phyloP scores from a whole-genome alignment of 1,140 invertebrate species.

The Drosophila carrolli region DNA sequence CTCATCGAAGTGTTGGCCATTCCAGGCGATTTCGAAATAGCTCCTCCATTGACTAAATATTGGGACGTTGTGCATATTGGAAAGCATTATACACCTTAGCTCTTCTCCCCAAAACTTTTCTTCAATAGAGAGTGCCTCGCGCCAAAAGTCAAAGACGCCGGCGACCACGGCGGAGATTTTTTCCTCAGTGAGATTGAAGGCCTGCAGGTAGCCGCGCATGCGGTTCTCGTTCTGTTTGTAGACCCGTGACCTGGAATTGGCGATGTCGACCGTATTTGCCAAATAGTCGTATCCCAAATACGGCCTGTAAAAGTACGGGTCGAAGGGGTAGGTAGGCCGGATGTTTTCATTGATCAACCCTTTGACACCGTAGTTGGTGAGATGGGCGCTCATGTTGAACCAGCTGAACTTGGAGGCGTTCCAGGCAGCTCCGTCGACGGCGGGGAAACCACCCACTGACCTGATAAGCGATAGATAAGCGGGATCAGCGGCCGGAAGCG shows the following conservation, averaged over 20 bases:
- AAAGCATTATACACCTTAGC: constrained; percentile 20
- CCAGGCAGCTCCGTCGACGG: constrained; percentile 66
- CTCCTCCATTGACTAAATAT: constrained; percentile 45
- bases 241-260: constrained; percentile 49
- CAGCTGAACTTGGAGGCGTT: constrained; percentile 63
- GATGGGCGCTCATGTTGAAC: constrained; percentile 79
- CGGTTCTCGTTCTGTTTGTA: constrained; percentile 62
- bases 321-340: constrained; percentile 58
- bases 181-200: constrained; percentile 52
- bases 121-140: constrained; percentile 42
- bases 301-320: constrained; percentile 68
- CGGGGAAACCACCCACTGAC: constrained; percentile 75
- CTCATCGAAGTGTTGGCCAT: constrained; percentile 21
- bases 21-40: constrained; percentile 75
- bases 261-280: constrained; percentile 65
- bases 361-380: constrained; percentile 61
- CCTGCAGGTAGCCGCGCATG: constrained; percentile 58
- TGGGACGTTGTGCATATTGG: neutral
- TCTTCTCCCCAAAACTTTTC: constrained; percentile 54
- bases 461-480: constrained; percentile 75
- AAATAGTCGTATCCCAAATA: constrained; percentile 73
- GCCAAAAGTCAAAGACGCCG: constrained; percentile 69
- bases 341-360: constrained; percentile 61
- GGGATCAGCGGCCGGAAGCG: constrained; percentile 58
- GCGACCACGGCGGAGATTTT: constrained; percentile 39